These are phyloP conservation scores for Atherinomorus stipes DNA, from an alignment of 2,113 vertebrate species.

Conservation along the genomic window DNA sequence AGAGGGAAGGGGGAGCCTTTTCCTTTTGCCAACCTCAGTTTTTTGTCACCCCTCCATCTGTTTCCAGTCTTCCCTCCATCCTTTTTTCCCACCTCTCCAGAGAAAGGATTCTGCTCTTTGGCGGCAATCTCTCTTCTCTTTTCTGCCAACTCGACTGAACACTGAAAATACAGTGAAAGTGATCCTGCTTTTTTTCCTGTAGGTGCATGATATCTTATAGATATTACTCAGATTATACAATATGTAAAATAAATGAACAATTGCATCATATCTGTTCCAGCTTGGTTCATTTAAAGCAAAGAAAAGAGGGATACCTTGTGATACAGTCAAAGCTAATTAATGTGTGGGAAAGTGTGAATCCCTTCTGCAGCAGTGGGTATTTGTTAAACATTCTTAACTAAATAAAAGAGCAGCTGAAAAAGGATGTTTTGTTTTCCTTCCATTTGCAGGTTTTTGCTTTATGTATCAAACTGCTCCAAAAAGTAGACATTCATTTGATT, in stretches of 20 bases:
- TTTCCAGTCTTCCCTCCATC: slow-evolving; percentile 65
- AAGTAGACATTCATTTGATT: slow-evolving; percentile 2
- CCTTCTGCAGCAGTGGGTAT: neutral
- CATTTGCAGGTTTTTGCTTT: neutral
- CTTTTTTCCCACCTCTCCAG: slow-evolving; percentile 50
- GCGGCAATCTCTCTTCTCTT: slow-evolving; percentile 28
- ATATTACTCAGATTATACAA: neutral
- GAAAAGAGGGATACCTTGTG: neutral
- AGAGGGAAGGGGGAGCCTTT: slow-evolving; percentile 51
- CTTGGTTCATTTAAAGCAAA: neutral
- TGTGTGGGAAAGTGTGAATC: neutral
- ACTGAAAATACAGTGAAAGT: neutral
- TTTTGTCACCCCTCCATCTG: slow-evolving; percentile 64
- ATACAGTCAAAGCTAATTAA: neutral
- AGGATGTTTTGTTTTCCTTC: neutral
- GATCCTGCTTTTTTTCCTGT: neutral
- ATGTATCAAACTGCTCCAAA: slow-evolving; percentile 3
- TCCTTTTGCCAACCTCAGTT: slow-evolving; percentile 43
- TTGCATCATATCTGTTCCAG: too few relatives aligned
- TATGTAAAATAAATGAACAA: too few relatives aligned
- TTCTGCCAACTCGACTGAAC: neutral
- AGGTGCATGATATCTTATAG: neutral
- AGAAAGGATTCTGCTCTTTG: slow-evolving; percentile 64
- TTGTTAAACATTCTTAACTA: neutral
- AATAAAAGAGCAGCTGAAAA: neutral